Conservation (phyloP, 2,797 vertebrate genomes). For the Enteromius viviparus region DNA sequence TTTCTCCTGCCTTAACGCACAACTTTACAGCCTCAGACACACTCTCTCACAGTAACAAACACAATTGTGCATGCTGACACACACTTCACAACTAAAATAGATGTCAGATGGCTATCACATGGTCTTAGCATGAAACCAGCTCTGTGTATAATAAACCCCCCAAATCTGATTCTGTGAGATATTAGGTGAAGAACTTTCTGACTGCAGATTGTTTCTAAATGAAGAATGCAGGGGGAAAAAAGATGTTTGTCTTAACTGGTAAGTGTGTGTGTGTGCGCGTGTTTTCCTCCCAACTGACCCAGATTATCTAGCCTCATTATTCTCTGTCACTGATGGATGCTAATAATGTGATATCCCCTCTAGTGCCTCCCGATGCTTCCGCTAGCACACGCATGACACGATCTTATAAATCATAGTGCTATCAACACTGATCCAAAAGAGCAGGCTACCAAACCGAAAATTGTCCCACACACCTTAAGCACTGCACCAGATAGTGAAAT, state of each 20-base stretch:
- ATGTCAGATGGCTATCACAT: not conserved
- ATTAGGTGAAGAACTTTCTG: not conserved
- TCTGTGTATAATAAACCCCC: not conserved
- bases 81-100: slow-evolving; percentile 24
- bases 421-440: slow-evolving; percentile 3
- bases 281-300: slow-evolving; percentile 71
- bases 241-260: slow-evolving; percentile 26
- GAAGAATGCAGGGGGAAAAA: slow-evolving; percentile 44
- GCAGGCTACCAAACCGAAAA: not conserved
- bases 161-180: not conserved
- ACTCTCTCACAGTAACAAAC: slow-evolving; percentile 18
- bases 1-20: slow-evolving; percentile 19
- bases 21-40: slow-evolving; percentile 27
- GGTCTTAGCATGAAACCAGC: not conserved
- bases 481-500: slow-evolving; percentile 39
- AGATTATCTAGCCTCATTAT: slow-evolving; percentile 73
- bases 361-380: slow-evolving; percentile 32
- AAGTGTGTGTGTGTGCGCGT: slow-evolving; percentile 21
- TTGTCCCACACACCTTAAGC: slow-evolving; percentile 19
- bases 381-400: not conserved
- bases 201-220: slow-evolving; percentile 4
- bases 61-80: slow-evolving; percentile 41
- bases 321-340: slow-evolving; percentile 73
- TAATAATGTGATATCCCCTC: slow-evolving; percentile 75
- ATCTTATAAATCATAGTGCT: slow-evolving; percentile 20